phyloP scores from a whole-genome alignment of 2,888 invertebrate species.

The Drosophila borealis region DNA sequence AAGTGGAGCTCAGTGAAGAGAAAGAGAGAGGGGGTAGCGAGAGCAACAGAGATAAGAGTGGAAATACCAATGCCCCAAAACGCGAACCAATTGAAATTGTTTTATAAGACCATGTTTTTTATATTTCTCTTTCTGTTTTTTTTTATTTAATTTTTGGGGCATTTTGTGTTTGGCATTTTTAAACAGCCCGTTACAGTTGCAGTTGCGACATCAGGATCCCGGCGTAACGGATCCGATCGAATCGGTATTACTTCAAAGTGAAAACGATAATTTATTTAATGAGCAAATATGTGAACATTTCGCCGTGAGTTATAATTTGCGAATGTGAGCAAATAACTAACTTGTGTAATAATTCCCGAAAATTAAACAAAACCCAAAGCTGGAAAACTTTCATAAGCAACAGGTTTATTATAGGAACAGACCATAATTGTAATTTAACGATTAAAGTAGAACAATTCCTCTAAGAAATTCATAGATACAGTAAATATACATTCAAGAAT shows the following conservation, averaged over 20 bases:
- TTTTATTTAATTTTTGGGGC: slow-evolving; percentile 44
- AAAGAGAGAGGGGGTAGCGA: not conserved
- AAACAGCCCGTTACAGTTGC: slow-evolving; percentile 24
- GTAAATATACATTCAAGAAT: no score
- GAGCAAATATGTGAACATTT: slow-evolving; percentile 49
- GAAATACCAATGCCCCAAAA: slow-evolving; percentile 59
- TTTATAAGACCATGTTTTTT: slow-evolving; percentile 43
- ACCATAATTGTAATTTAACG: no score
- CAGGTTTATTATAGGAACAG: no score
- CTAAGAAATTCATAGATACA: no score
- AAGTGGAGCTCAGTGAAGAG: slow-evolving; percentile 22
- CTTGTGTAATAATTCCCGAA: slow-evolving; percentile 1
- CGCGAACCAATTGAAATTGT: slow-evolving; percentile 72
- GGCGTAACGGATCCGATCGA: slow-evolving; percentile 21
- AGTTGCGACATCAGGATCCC: slow-evolving; percentile 30
- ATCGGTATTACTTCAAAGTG: slow-evolving; percentile 65
- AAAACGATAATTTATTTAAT: slow-evolving; percentile 50
- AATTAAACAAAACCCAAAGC: not conserved
- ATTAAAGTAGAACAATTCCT: no score
- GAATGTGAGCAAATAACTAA: not conserved
- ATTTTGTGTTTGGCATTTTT: slow-evolving; percentile 72
- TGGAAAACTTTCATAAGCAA: no score
- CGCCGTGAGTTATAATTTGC: slow-evolving; percentile 8
- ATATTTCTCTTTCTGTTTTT: slow-evolving; percentile 15
- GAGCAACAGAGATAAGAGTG: slow-evolving; percentile 19